Evolutionary conservation across 2,113 vertebrate species (phyloP).

Genomic region (Nycticorax nycticorax): DNA sequence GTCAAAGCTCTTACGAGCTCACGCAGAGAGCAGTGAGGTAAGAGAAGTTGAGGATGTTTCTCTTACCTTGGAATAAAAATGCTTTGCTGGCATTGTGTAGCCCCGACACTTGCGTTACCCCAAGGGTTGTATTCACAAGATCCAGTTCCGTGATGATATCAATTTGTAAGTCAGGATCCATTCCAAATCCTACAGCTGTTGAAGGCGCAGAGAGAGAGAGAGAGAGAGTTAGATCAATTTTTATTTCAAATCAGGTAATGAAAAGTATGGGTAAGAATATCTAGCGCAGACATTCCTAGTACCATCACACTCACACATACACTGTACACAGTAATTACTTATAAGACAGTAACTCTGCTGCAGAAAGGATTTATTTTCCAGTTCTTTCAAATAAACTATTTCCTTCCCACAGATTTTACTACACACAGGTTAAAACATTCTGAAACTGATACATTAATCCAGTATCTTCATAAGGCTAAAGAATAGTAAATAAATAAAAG

Average conservation of each 20-base stretch:
- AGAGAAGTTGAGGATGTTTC: not conserved
- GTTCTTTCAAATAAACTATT: not conserved
- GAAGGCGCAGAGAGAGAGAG: not conserved
- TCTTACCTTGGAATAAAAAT: conserved; percentile 92
- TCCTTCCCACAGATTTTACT: not conserved
- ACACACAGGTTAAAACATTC: not conserved
- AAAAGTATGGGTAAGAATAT: not conserved
- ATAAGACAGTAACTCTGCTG: not conserved
- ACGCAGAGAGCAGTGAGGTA: not conserved
- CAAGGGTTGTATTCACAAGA: conserved; percentile 87
- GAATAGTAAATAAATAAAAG: not conserved
- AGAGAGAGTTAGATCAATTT: conserved; percentile 23
- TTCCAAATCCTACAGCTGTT: conserved; percentile 85
- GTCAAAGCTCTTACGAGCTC: not conserved
- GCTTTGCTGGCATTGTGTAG: conserved; percentile 94
- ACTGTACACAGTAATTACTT: not conserved
- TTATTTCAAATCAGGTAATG: conserved; percentile 24
- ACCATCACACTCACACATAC: not conserved
- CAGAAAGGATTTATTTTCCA: not conserved
- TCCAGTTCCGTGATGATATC: conserved; percentile 91
- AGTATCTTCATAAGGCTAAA: not conserved
- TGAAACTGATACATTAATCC: not conserved
- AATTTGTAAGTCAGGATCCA: conserved; percentile 89
- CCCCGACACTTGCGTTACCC: conserved; percentile 90
- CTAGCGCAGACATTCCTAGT: not conserved